phyloP scores from a whole-genome alignment of 2,797 vertebrate genomes.

The Macrochelys suwanniensis region DNA sequence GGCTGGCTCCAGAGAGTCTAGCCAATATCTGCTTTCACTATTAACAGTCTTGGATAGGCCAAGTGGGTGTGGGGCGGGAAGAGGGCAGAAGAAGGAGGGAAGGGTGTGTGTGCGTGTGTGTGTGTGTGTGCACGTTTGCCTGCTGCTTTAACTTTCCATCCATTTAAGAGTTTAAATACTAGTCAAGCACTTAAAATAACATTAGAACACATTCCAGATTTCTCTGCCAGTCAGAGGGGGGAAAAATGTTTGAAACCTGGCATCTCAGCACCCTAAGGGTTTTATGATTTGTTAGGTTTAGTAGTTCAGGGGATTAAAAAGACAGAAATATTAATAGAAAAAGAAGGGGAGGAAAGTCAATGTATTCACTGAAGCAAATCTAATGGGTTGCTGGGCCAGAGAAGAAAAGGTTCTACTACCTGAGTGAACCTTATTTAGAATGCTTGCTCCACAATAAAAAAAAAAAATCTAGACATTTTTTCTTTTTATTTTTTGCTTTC shows the following conservation, averaged over 20 bases:
- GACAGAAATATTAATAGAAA: slow-evolving; percentile 81
- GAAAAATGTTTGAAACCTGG: slow-evolving; percentile 72
- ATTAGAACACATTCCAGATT: slow-evolving; percentile 82
- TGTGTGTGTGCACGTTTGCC: slow-evolving; percentile 53
- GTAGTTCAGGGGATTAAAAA: slow-evolving; percentile 83
- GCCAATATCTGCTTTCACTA: slow-evolving; percentile 76
- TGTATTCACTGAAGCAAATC: slow-evolving; percentile 79
- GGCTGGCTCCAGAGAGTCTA: slow-evolving; percentile 80
- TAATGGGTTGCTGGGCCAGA: slow-evolving; percentile 76
- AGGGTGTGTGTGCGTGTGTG: slow-evolving; percentile 12
- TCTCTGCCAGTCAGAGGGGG: slow-evolving; percentile 77
- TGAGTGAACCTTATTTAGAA: slow-evolving; percentile 83
- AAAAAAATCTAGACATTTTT: slow-evolving; percentile 72
- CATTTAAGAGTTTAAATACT: slow-evolving; percentile 81
- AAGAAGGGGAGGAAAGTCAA: slow-evolving; percentile 74
- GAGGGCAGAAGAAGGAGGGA: slow-evolving; percentile 37
- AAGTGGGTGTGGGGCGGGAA: slow-evolving; percentile 30
- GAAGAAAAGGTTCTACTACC: slow-evolving; percentile 79
- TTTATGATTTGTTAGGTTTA: slow-evolving; percentile 85
- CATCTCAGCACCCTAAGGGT: slow-evolving; percentile 80
- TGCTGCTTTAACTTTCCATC: slow-evolving; percentile 74
- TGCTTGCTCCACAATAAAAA: slow-evolving; percentile 81
- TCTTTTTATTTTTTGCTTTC: background rate
- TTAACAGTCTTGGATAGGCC: slow-evolving; percentile 58
- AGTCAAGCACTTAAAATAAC: slow-evolving; percentile 83